These are phyloP conservation scores for Philotrypesis tridentata DNA, from an alignment of 1,140 invertebrate species.

Conservation along the genomic window DNA sequence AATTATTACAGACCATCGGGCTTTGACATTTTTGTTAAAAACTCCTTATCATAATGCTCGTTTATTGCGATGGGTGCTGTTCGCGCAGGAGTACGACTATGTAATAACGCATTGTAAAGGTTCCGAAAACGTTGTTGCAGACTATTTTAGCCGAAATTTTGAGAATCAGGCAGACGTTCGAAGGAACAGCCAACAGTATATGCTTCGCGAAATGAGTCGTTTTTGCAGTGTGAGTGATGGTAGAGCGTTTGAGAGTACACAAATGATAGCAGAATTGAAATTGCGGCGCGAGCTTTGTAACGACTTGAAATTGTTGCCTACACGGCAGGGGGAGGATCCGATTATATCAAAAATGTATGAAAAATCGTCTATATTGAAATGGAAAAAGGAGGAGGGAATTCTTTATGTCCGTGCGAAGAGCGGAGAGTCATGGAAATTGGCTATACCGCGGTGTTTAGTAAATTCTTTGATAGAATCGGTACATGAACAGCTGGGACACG, in stretches of 20 bases:
- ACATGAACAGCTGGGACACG: slow-evolving; percentile 29
- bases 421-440: neutral
- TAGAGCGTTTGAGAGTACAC: too few species aligned
- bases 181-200: too few species aligned
- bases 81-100: neutral
- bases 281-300: neutral
- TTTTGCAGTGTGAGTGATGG: too few species aligned
- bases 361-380: neutral
- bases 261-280: neutral
- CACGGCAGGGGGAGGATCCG: neutral
- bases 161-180: too few species aligned
- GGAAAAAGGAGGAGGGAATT: neutral
- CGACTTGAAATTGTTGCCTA: neutral
- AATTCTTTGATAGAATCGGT: neutral
- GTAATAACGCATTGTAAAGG: too few species aligned
- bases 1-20: slow-evolving; percentile 32
- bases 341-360: neutral
- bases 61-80: neutral
- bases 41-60: neutral
- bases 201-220: too few species aligned
- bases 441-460: neutral
- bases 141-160: neutral
- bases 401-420: neutral
- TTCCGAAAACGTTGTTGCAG: too few species aligned
- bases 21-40: slow-evolving; percentile 4